Evolutionary conservation across 2,113 vertebrate genomes (phyloP).

Genomic region (Centropus bengalensis): DNA sequence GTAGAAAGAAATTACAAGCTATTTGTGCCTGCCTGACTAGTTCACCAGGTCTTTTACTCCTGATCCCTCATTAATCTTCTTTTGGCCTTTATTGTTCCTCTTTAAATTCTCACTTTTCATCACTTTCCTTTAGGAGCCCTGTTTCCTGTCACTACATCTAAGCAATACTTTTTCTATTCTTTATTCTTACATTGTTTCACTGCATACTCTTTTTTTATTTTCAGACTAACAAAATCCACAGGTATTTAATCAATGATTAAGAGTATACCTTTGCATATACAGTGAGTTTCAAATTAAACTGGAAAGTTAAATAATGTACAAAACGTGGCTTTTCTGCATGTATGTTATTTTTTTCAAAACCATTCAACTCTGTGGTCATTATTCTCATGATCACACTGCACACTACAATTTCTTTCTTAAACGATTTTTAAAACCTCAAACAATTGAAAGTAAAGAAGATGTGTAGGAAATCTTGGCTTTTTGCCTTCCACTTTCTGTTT

Average conservation of each 20-base stretch:
- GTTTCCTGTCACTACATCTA: background rate
- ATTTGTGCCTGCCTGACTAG: background rate
- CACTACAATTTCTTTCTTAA: background rate
- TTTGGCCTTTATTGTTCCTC: background rate
- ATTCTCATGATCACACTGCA: background rate
- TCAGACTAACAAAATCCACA: background rate
- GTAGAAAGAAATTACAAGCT: slow-evolving; percentile 36
- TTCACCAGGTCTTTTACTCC: background rate
- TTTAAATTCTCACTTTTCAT: background rate
- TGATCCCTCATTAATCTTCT: slow-evolving; percentile 14
- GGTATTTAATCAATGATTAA: background rate
- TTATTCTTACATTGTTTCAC: background rate
- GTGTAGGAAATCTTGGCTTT: background rate
- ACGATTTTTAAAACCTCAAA: background rate
- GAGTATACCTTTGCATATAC: background rate
- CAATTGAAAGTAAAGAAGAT: background rate
- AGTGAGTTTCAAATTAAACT: slow-evolving; percentile 9
- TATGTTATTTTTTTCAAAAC: background rate
- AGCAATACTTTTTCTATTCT: background rate
- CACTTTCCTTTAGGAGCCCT: background rate
- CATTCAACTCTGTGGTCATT: background rate
- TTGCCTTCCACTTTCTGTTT: background rate
- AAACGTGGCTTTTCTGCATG: background rate
- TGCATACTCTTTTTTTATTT: background rate
- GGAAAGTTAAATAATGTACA: background rate